These are phyloP conservation scores for Archips xylosteana DNA, from an alignment of 2,888 invertebrate species.

Conservation along the genomic window DNA sequence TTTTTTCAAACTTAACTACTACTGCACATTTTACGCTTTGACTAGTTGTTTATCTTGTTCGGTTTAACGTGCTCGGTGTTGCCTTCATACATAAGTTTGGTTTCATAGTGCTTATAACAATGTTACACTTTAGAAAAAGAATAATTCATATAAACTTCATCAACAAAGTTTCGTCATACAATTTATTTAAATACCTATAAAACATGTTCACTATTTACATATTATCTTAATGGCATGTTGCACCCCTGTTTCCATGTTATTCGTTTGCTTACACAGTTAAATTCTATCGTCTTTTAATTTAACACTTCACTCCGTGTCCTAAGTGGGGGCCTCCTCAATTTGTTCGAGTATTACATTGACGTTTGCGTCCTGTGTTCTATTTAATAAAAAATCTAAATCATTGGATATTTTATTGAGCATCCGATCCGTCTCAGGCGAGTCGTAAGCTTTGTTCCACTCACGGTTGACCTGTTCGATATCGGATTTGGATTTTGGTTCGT, in stretches of 20 bases:
- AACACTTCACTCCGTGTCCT: conserved; percentile 49
- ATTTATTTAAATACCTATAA: conserved; percentile 46
- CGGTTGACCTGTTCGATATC: conserved; percentile 73
- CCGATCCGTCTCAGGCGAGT: conserved; percentile 81
- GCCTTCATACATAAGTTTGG: conserved; percentile 7
- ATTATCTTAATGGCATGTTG: conserved; percentile 58
- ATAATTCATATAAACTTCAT: conserved; percentile 29
- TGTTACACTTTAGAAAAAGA: conserved; percentile 26
- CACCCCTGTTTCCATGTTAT: conserved; percentile 73
- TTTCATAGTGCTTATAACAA: conserved; percentile 22
- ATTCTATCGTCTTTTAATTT: conserved; percentile 38
- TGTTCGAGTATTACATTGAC: conserved; percentile 61
- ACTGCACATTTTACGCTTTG: conserved; percentile 24
- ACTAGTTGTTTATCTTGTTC: conserved; percentile 33
- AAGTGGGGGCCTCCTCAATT: conserved; percentile 76
- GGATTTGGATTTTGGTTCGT: conserved; percentile 62
- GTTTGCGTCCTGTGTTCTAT: conserved; percentile 82
- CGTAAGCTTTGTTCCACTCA: conserved; percentile 73
- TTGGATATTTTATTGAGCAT: conserved; percentile 93
- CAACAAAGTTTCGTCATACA: conserved; percentile 41
- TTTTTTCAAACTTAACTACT: conserved; percentile 10
- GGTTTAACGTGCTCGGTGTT: conserved; percentile 5
- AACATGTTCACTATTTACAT: conserved; percentile 50
- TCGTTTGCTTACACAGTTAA: conserved; percentile 51
- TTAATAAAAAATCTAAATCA: conserved; percentile 93